Evolutionary conservation across 2,888 invertebrate genomes (phyloP).

Genomic region (Leptopterna dolabrata): DNA sequence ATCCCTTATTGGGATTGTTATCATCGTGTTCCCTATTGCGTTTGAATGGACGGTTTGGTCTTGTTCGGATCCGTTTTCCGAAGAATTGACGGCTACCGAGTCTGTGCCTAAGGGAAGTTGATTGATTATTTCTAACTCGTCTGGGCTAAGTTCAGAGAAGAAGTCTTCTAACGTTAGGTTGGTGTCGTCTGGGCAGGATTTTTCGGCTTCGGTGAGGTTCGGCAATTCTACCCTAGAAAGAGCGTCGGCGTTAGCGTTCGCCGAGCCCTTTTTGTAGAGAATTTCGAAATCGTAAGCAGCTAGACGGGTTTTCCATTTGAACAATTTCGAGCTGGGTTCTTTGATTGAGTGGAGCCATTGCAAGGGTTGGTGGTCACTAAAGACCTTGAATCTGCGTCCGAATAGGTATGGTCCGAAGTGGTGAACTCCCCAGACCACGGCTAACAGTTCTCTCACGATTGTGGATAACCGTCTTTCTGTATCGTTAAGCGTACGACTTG

Average conservation of each 20-base stretch:
- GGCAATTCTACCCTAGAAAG: neutral
- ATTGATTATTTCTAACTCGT: neutral
- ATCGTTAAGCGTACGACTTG: constrained; percentile 63
- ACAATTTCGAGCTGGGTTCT: constrained; percentile 64
- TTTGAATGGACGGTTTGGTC: constrained; percentile 35
- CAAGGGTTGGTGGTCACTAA: constrained; percentile 43
- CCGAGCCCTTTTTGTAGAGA: constrained; percentile 9
- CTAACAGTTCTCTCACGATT: constrained; percentile 65
- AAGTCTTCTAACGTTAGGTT: neutral
- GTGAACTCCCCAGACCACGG: constrained; percentile 64
- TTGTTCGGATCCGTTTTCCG: neutral
- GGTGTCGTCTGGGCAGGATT: neutral
- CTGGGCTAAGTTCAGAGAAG: neutral
- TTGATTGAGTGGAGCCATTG: constrained; percentile 59
- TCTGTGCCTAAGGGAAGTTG: neutral
- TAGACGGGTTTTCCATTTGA: constrained; percentile 64
- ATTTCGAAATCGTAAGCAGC: constrained; percentile 65
- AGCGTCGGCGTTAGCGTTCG: constrained; percentile 15
- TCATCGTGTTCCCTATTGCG: neutral
- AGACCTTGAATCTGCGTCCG: constrained; percentile 62
- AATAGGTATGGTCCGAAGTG: constrained; percentile 64
- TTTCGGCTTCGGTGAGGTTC: neutral
- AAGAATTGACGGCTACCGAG: neutral
- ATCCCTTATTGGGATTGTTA: constrained; percentile 42
- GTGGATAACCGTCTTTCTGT: constrained; percentile 63